Evolutionary conservation across 2,888 invertebrate genomes (phyloP), one percentile per base, ranked within the genome.

Genomic region (Phyllotreta striolata): DNA sequence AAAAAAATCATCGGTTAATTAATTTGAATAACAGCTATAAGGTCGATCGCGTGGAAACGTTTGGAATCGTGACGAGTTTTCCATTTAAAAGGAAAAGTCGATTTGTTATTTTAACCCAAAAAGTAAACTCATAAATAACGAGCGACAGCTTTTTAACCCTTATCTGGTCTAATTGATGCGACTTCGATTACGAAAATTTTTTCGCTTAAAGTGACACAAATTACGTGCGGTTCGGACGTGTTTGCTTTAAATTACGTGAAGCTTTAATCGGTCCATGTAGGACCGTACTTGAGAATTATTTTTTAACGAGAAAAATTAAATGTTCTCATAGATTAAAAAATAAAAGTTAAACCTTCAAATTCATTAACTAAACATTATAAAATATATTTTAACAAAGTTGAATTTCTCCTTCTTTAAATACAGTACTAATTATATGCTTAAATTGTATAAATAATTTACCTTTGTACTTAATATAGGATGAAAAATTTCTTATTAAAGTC

Each of bases 211-310:
- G 52, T 52, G 52, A 52, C 52, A 52, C 52, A 52, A 51, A 52
- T 52, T 38, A 52, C 52, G 38, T 38, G 10, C 38, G 39, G 6
- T 24, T 3, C 24, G 24, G 24, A 24, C 38, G 37, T 52, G 13
- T 52, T 52, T 52, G 52, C 38, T 52, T 52, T 52, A 52, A 52
- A 52, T 52, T 52, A 52, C 52, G 52, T 49, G 38, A 5, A 52
- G 52, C 12, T 52, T 52, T 52, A 52, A 52, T 52, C 13, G 13
- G 9, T 13, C 5, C 13, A 52, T 39, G 24, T 24, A 52, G 52
- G 12, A 7, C 38, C 52, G 52, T 12, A 52, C 34, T 38, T 12
- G 7, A 9, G 12, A 3, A 44, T 44, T 3, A 24, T 24, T 24
- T 24, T 24, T 10, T 12, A 10, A 44, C 3, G 14, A 7, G 12